phyloP scores from a whole-genome alignment of 2,113 vertebrate species.

The Oceanodroma tethys region DNA sequence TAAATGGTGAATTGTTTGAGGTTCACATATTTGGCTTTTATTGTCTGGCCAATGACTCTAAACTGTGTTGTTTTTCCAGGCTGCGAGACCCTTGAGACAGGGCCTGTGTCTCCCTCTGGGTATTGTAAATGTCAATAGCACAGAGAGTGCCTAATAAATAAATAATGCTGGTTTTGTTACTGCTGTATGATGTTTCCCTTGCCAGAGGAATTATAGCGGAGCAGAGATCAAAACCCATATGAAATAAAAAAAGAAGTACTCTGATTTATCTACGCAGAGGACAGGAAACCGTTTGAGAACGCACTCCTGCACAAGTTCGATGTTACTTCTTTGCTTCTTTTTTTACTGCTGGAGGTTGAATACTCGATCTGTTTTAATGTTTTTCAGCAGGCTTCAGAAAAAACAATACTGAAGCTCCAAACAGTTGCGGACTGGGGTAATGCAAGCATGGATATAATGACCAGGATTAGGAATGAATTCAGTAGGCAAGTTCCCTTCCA shows the following conservation, averaged over 20 bases:
- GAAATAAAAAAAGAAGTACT: neutral
- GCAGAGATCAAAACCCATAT: conserved; percentile 22
- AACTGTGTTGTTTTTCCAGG: neutral
- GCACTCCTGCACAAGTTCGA: neutral
- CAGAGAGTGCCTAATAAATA: neutral
- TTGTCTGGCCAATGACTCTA: neutral
- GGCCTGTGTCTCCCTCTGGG: neutral
- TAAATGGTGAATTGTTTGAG: neutral
- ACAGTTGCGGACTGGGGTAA: neutral
- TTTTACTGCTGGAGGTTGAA: neutral
- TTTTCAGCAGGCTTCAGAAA: neutral
- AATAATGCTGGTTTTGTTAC: conserved; percentile 18
- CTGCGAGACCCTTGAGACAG: neutral
- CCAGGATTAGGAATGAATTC: neutral
- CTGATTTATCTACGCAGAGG: neutral
- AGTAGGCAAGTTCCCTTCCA: neutral
- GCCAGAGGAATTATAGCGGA: neutral
- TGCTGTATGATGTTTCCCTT: neutral
- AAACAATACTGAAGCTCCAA: neutral
- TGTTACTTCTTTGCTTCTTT: neutral
- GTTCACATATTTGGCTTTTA: neutral
- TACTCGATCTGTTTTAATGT: neutral
- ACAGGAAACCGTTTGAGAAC: neutral
- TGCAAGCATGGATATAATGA: neutral
- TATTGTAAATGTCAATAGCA: conserved; percentile 35